These are phyloP conservation scores for Clitarchus hookeri DNA, from an alignment of 2,888 invertebrate species.

Conservation along the genomic window DNA sequence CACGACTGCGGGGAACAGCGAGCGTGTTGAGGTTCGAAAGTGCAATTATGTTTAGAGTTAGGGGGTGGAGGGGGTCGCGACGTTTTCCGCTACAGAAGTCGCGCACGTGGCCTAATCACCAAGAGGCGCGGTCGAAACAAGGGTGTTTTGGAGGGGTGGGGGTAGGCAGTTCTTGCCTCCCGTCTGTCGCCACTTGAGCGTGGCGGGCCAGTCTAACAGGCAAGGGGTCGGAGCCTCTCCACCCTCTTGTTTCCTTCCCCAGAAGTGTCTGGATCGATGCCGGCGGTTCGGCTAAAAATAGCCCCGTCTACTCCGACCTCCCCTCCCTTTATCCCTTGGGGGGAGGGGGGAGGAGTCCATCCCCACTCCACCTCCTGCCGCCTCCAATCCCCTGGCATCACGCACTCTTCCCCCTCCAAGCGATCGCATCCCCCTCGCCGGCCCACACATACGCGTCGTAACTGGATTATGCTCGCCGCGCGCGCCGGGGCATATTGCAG, in stretches of 20 bases:
- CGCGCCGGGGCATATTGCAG: background rate
- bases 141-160: background rate
- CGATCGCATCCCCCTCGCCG: background rate
- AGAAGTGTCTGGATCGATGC: slow-evolving; percentile 51
- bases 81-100: background rate
- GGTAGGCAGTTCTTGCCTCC: background rate
- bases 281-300: slow-evolving; percentile 54
- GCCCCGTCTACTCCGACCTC: slow-evolving; percentile 44
- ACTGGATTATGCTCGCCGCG: slow-evolving; percentile 15
- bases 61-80: too few relatives aligned
- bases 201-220: background rate
- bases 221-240: background rate
- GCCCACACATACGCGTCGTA: slow-evolving; percentile 18
- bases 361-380: slow-evolving; percentile 25
- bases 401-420: background rate
- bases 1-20: too few relatives aligned
- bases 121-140: background rate
- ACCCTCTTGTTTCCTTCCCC: background rate
- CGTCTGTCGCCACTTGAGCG: background rate
- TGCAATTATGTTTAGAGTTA: background rate
- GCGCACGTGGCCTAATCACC: slow-evolving; percentile 9
- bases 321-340: slow-evolving; percentile 31
- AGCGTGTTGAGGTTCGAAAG: background rate
- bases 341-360: too few relatives aligned
- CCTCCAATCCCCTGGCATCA: background rate